Conservation (phyloP, 2,888 invertebrate genomes). For the Scrobipalpa costella region DNA sequence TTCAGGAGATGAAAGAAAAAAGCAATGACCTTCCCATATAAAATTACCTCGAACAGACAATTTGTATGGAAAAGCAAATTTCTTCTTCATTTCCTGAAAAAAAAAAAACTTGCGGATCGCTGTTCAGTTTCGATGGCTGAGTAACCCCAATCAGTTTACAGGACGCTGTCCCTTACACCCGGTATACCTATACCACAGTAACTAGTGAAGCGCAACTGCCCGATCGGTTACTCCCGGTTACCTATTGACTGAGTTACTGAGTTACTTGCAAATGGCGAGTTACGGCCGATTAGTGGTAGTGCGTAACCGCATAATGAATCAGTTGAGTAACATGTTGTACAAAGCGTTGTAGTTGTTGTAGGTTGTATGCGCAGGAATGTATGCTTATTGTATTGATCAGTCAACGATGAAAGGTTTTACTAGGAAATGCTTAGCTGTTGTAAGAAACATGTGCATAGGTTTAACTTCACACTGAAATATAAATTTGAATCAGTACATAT, state of each 20-base stretch:
- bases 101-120: too few relatives aligned
- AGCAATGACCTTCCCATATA: too few relatives aligned
- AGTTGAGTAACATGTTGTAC: constrained; percentile 17
- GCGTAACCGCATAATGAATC: constrained; percentile 13
- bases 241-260: constrained; percentile 27
- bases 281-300: constrained; percentile 14
- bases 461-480: too few relatives aligned
- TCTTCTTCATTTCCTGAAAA: too few relatives aligned
- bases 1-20: too few relatives aligned
- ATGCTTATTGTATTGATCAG: neutral
- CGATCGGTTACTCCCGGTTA: constrained; percentile 26
- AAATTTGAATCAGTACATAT: too few relatives aligned
- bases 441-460: neutral
- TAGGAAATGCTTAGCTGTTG: neutral
- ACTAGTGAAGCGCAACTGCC: constrained; percentile 49
- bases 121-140: too few relatives aligned
- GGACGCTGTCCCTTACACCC: too few relatives aligned
- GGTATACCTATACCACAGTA: neutral
- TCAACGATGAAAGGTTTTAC: neutral
- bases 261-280: constrained; percentile 11
- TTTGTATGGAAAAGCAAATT: too few relatives aligned
- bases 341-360: constrained; percentile 9
- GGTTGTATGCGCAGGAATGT: constrained; percentile 9
- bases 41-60: too few relatives aligned
- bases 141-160: too few relatives aligned